Conservation (phyloP, 2,888 invertebrate genomes). For the Trachelus iudaicus region DNA sequence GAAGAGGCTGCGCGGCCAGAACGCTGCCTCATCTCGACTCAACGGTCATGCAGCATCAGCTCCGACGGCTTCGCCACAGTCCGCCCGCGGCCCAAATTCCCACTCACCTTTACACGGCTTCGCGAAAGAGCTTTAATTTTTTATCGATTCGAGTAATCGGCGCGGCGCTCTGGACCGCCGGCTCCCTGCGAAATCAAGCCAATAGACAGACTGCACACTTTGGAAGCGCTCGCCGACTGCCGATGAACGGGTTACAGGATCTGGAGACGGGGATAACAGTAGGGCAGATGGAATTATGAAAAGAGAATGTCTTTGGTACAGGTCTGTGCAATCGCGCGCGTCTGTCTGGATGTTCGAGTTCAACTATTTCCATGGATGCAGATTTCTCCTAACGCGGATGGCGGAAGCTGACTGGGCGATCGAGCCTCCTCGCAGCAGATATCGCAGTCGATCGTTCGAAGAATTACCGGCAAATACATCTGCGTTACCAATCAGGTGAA, state of each 20-base stretch:
- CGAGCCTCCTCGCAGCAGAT: no score
- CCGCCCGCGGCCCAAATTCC: neutral
- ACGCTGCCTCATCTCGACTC: neutral
- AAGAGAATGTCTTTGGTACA: neutral
- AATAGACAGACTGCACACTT: neutral
- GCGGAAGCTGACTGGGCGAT: neutral
- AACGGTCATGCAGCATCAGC: no score
- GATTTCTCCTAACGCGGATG: slow-evolving; percentile 1
- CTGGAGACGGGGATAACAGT: no score
- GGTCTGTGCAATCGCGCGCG: no score
- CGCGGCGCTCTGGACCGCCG: neutral
- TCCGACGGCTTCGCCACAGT: neutral
- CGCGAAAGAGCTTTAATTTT: neutral
- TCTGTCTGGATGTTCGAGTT: no score
- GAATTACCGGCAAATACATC: neutral
- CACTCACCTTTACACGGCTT: neutral
- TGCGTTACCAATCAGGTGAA: neutral
- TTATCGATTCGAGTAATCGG: neutral
- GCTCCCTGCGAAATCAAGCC: neutral
- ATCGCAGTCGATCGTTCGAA: neutral
- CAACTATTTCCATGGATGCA: neutral
- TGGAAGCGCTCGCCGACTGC: no score
- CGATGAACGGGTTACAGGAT: no score
- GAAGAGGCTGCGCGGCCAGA: neutral
- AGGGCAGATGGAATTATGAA: neutral